Conservation (phyloP, 2,888 invertebrate species). For the Idaea straminata region DNA sequence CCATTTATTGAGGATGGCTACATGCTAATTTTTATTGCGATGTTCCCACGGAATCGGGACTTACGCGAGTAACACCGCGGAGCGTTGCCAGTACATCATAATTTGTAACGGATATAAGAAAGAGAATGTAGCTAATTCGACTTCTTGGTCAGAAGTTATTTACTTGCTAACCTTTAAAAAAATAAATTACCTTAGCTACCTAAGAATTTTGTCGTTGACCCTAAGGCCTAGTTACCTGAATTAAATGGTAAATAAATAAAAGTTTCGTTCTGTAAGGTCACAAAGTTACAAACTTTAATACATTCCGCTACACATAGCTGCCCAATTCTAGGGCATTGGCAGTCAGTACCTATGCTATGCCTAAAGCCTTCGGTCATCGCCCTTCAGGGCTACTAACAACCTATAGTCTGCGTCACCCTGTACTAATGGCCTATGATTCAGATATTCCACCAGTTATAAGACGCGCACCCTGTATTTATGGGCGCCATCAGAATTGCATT, state of each 20-base stretch:
- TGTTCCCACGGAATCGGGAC: too few relatives aligned
- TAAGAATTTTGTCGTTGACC: too few relatives aligned
- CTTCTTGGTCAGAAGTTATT: too few relatives aligned
- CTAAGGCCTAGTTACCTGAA: too few relatives aligned
- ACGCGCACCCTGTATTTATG: constrained; percentile 9
- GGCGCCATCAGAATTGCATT: constrained; percentile 2
- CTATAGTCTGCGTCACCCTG: constrained; percentile 33
- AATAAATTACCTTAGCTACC: too few relatives aligned
- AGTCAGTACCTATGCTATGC: not conserved
- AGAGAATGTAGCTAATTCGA: too few relatives aligned
- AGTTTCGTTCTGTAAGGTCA: not conserved
- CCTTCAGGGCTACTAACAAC: not conserved
- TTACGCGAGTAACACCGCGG: too few relatives aligned
- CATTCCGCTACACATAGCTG: not conserved
- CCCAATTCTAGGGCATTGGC: not conserved
- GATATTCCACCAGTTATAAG: constrained; percentile 18
- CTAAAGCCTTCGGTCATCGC: not conserved
- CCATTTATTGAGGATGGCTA: too few relatives aligned
- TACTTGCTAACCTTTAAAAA: too few relatives aligned
- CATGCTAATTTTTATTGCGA: too few relatives aligned
- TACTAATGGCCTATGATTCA: constrained; percentile 43
- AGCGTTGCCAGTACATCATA: too few relatives aligned
- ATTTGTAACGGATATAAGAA: too few relatives aligned
- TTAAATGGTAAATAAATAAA: not conserved
- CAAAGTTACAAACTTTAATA: not conserved